Evolutionary conservation across 2,113 vertebrate species (phyloP).

Genomic region (Zapus hudsonius): DNA sequence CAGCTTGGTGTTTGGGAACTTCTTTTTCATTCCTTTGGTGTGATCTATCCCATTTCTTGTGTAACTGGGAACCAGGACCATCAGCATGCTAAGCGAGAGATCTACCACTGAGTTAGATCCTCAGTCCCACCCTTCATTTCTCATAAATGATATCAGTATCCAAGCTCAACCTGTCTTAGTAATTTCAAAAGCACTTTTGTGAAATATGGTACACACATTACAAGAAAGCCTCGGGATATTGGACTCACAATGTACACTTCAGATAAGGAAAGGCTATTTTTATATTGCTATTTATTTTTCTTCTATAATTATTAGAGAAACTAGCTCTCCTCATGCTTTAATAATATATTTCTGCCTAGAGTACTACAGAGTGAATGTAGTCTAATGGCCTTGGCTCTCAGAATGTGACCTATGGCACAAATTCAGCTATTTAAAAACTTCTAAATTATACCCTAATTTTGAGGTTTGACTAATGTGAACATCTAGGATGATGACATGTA

Average conservation of each 20-base stretch:
- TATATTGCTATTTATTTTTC: not conserved
- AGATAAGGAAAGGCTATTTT: slow-evolving; percentile 22
- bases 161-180: not conserved
- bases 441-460: slow-evolving; percentile 30
- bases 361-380: not conserved
- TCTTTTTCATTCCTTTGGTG: not conserved
- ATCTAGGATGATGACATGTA: not conserved
- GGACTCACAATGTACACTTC: slow-evolving; percentile 12
- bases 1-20: not conserved
- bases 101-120: not conserved
- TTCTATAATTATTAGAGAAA: slow-evolving; percentile 49
- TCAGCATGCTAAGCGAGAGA: not conserved
- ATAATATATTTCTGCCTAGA: not conserved
- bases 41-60: not conserved
- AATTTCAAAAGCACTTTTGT: slow-evolving; percentile 6
- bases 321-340: not conserved
- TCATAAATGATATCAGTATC: not conserved
- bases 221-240: not conserved
- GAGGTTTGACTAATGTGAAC: slow-evolving; percentile 28
- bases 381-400: slow-evolving; percentile 25
- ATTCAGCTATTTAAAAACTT: slow-evolving; percentile 22
- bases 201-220: not conserved
- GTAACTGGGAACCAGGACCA: too few species aligned
- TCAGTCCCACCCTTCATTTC: not conserved
- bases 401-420: not conserved